These are phyloP conservation scores for Peromyscus leucopus DNA, from an alignment of 2,113 vertebrate species.

Conservation along the genomic window DNA sequence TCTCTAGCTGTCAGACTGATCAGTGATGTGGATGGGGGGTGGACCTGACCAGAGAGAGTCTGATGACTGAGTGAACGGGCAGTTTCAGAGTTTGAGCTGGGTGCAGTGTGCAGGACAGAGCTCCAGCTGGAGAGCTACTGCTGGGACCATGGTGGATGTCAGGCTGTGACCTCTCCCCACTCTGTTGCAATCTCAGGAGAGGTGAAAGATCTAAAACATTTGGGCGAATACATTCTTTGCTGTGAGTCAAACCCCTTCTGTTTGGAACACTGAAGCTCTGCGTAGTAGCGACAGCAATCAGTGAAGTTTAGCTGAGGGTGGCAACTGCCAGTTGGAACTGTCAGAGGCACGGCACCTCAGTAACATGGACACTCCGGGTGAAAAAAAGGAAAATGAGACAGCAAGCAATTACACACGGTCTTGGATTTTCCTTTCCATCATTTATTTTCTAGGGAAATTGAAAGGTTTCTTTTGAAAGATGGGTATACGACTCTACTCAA, in stretches of 20 bases:
- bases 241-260: background rate
- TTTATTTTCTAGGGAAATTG: background rate
- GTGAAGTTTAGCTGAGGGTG: background rate
- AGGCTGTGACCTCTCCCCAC: background rate
- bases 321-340: background rate
- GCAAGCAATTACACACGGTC: background rate
- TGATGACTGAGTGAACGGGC: background rate
- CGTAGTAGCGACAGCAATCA: background rate
- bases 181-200: background rate
- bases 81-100: background rate
- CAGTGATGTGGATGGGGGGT: background rate
- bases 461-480: background rate
- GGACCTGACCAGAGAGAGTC: background rate
- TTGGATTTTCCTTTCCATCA: slow-evolving; percentile 20
- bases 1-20: background rate
- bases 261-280: background rate
- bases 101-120: background rate
- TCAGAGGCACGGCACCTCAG: background rate
- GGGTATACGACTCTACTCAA: background rate
- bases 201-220: background rate
- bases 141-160: background rate
- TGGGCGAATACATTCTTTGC: background rate
- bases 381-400: background rate
- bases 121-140: background rate
- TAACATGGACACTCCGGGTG: background rate